These are phyloP conservation scores for Coregonus suidteri DNA, from an alignment of 2,797 vertebrate species.

Conservation along the genomic window DNA sequence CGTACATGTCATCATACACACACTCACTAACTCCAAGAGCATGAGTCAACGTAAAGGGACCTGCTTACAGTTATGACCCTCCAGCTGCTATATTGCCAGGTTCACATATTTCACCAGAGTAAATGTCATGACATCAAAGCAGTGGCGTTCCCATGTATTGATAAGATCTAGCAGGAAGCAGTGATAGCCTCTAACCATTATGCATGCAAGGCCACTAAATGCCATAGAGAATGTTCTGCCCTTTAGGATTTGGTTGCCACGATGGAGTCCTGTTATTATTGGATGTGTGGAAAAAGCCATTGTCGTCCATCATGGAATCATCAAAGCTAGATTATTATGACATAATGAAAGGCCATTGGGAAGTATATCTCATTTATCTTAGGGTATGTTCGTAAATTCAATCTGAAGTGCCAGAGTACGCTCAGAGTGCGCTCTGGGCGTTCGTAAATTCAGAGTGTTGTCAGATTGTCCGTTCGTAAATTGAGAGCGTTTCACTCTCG, in stretches of 20 bases:
- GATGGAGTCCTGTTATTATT: conserved; percentile 13
- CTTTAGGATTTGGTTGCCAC: conserved; percentile 24
- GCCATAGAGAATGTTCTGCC: conserved; percentile 31
- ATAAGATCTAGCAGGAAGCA: conserved; percentile 49
- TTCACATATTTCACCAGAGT: conserved; percentile 35
- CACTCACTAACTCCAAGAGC: conserved; percentile 29
- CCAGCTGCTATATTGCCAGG: conserved; percentile 27
- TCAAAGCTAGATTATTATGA: conserved; percentile 5
- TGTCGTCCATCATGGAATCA: conserved; percentile 3
- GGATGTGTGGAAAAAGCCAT: conserved; percentile 17
- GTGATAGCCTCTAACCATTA: conserved; percentile 5
- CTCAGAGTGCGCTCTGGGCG: too few relatives aligned
- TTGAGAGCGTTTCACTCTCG: too few relatives aligned
- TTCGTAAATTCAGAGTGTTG: too few relatives aligned
- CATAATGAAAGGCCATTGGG: neutral
- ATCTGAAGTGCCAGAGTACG: too few relatives aligned
- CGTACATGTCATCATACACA: conserved; percentile 30
- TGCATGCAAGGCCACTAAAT: conserved; percentile 18
- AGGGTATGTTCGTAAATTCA: neutral
- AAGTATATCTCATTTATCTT: conserved; percentile 29
- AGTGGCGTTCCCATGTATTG: conserved; percentile 23
- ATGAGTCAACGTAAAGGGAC: conserved; percentile 35
- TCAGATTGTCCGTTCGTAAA: too few relatives aligned
- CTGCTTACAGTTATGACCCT: conserved; percentile 28
- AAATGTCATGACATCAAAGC: conserved; percentile 58